Conservation (phyloP, 2,888 invertebrate genomes). For the Frankliniella fusca region DNA sequence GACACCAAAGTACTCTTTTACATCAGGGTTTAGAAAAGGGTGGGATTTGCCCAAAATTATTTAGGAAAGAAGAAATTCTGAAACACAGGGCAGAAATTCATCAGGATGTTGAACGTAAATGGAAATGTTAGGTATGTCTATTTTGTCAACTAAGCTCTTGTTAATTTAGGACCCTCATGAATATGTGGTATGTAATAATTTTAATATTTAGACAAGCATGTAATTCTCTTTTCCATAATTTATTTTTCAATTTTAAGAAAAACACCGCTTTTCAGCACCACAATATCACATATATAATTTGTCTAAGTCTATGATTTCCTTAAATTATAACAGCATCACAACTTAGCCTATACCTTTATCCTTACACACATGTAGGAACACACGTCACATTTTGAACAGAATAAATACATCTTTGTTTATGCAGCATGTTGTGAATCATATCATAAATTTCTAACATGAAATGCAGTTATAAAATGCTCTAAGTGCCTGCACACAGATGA, state of each 20-base stretch:
- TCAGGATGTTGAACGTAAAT: too few species aligned
- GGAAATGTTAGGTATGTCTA: too few species aligned
- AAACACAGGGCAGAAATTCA: too few species aligned
- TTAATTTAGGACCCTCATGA: too few species aligned
- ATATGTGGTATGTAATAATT: too few species aligned
- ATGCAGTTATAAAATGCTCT: neutral
- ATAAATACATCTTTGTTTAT: neutral
- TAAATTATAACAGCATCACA: neutral
- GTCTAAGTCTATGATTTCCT: neutral
- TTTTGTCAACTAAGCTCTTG: too few species aligned
- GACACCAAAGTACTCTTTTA: too few species aligned
- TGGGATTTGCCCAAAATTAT: too few species aligned
- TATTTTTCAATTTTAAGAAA: neutral
- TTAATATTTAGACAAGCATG: too few species aligned
- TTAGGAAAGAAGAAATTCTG: too few species aligned
- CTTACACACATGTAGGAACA: neutral
- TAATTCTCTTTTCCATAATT: neutral
- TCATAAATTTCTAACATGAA: neutral
- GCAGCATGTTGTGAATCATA: neutral
- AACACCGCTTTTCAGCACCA: neutral
- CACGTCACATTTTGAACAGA: neutral
- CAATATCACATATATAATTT: neutral
- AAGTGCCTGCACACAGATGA: neutral
- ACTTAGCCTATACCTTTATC: neutral
- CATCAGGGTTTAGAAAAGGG: too few species aligned